phyloP scores from a whole-genome alignment of 2,113 vertebrate species.

The Istiophorus platypterus region DNA sequence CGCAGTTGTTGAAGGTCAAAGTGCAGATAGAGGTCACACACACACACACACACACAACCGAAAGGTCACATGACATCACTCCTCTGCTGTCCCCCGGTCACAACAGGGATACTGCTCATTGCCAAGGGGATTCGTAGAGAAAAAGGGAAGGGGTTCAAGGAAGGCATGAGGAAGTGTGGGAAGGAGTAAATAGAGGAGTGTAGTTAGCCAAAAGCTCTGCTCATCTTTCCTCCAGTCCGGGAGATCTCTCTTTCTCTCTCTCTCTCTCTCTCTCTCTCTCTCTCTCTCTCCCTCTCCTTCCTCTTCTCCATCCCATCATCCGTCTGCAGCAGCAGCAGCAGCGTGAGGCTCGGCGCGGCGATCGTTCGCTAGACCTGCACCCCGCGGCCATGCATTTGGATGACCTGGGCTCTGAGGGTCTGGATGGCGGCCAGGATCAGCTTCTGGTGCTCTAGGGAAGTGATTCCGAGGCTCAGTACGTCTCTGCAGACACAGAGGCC shows the following conservation, averaged over 20 bases:
- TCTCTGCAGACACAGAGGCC: constrained; percentile 83
- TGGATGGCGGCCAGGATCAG: constrained; percentile 91
- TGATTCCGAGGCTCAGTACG: constrained; percentile 92
- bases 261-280: constrained; percentile 31
- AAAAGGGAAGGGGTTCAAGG: constrained; percentile 58
- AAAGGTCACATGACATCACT: constrained; percentile 63
- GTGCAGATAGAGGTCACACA: constrained; percentile 68
- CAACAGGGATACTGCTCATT: constrained; percentile 6
- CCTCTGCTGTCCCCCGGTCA: constrained; percentile 28
- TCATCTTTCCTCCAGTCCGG: constrained; percentile 44
- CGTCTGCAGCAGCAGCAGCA: constrained; percentile 31
- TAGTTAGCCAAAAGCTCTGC: constrained; percentile 42
- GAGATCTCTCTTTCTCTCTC: constrained; percentile 40
- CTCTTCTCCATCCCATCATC: constrained; percentile 17
- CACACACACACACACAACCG: too few species aligned
- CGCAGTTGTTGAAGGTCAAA: constrained; percentile 44
- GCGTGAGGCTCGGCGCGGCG: background rate
- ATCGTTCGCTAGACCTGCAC: constrained; percentile 89
- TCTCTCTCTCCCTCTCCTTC: constrained; percentile 2
- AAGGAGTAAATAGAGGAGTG: constrained; percentile 56
- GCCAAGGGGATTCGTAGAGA: constrained; percentile 26
- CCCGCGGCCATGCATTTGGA: constrained; percentile 93
- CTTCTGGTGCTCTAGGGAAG: constrained; percentile 89
- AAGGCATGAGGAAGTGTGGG: constrained; percentile 62
- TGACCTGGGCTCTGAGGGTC: constrained; percentile 91